These are phyloP conservation scores for Scleropages formosus DNA, from an alignment of 2,797 vertebrate genomes.

Conservation along the genomic window DNA sequence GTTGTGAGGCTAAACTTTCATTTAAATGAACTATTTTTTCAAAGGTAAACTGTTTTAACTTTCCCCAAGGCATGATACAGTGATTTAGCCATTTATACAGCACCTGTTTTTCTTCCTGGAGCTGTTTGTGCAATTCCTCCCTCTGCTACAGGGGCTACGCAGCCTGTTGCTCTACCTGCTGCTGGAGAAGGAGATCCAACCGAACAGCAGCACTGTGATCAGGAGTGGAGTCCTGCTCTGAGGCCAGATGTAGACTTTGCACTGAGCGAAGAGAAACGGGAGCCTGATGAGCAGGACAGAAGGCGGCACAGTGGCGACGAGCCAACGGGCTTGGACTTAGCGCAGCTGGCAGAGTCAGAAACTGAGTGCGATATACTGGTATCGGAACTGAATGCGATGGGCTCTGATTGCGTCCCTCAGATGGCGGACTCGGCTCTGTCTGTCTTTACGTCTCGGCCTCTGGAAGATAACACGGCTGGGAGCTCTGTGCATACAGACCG, in stretches of 20 bases:
- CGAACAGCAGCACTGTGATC: conserved; percentile 24
- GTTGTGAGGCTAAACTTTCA: too few species aligned
- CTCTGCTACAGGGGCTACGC: conserved; percentile 20
- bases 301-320: conserved; percentile 27
- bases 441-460: conserved; percentile 27
- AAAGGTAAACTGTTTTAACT: too few species aligned
- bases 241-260: conserved; percentile 27
- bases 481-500: conserved; percentile 21
- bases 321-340: conserved; percentile 15
- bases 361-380: conserved; percentile 31
- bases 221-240: conserved; percentile 30
- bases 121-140: not conserved
- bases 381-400: conserved; percentile 15
- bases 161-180: not conserved
- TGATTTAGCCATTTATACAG: too few species aligned
- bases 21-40: not conserved
- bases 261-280: conserved; percentile 28
- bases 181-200: conserved; percentile 5
- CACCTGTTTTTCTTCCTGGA: too few species aligned
- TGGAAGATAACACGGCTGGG: not conserved
- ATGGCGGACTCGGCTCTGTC: conserved; percentile 27
- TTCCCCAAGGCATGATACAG: too few species aligned
- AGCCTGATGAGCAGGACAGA: conserved; percentile 14
- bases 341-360: conserved; percentile 28
- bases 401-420: conserved; percentile 16